Evolutionary conservation across 1,140 invertebrate genomes (phyloP).

Genomic region (Paraescarpia echinospica): DNA sequence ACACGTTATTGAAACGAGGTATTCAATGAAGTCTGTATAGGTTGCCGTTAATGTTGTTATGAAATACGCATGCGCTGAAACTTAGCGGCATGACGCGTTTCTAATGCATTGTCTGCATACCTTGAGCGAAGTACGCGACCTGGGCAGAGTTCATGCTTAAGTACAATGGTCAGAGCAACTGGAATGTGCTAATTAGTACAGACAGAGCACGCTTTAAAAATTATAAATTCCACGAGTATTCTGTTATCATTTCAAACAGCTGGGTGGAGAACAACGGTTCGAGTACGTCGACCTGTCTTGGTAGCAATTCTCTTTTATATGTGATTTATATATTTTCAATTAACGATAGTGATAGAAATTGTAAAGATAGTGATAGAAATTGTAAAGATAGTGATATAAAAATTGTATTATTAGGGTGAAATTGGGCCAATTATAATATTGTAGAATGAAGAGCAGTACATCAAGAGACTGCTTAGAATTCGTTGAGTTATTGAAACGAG

Average conservation of each 20-base stretch:
- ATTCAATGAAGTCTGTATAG: background rate
- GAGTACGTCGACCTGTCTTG: background rate
- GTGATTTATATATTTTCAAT: background rate
- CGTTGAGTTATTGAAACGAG: background rate
- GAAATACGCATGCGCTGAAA: background rate
- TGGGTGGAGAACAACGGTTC: background rate
- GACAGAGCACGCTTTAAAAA: background rate
- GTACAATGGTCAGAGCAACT: background rate
- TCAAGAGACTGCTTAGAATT: background rate
- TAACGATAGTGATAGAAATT: background rate
- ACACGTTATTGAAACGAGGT: background rate
- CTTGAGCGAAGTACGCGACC: background rate
- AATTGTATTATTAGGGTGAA: background rate
- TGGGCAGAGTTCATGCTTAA: background rate
- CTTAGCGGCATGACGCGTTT: background rate
- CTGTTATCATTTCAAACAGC: background rate
- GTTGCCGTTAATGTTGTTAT: background rate
- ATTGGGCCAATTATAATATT: background rate
- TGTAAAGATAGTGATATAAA: too few relatives aligned
- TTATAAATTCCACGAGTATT: background rate
- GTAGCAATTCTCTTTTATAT: background rate
- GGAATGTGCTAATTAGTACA: background rate
- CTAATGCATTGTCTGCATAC: background rate
- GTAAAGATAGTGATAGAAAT: too few relatives aligned
- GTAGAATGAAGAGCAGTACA: background rate